A percentile compares a stretch with the other conserved stretches of the same genome.
Conservation (phyloP, 2,888 invertebrate genomes). For the Julus scanicus region DNA sequence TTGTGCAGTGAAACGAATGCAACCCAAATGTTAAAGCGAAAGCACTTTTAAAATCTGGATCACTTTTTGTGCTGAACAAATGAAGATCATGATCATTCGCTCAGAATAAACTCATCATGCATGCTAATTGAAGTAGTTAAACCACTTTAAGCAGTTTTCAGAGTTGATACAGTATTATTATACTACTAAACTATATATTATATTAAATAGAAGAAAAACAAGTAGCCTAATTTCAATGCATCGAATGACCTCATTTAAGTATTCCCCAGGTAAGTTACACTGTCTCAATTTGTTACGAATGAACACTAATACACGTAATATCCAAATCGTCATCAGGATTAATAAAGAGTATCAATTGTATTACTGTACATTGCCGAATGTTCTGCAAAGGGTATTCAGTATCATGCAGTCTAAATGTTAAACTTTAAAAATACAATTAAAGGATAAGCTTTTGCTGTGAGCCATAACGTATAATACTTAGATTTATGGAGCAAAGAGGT, state of each 20-base stretch:
- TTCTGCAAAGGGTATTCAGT: not conserved
- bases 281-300: not conserved
- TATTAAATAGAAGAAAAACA: not conserved
- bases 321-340: no score
- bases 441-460: not conserved
- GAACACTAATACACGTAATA: not conserved
- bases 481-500: not conserved
- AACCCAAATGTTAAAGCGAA: not conserved
- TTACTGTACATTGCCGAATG: no score
- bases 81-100: constrained; percentile 25
- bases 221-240: not conserved
- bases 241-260: not conserved
- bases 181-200: not conserved
- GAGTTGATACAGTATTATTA: constrained; percentile 23
- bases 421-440: no score
- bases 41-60: not conserved
- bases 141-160: not conserved
- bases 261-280: not conserved
- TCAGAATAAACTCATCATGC: not conserved
- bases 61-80: not conserved
- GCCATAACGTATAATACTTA: not conserved
- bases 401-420: no score
- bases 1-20: no score
- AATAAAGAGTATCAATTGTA: no score
- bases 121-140: not conserved